A percentile compares a stretch with the other conserved stretches of the same genome.
These are phyloP conservation scores for Bellardia pandia DNA, from an alignment of 2,888 invertebrate genomes.

Conservation along the genomic window DNA sequence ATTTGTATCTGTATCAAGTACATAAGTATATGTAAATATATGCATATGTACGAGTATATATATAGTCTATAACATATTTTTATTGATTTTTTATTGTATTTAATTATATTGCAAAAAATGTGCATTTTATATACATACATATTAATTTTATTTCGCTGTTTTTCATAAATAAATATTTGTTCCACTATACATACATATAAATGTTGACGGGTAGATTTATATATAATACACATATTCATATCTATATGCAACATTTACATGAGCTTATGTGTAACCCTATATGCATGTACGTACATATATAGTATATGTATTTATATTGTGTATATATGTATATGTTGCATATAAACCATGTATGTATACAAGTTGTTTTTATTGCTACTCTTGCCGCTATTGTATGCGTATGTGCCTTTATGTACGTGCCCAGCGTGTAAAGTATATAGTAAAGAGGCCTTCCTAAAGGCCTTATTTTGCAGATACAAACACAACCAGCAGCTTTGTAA, in stretches of 20 bases:
- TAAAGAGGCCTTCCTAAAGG: too few relatives aligned
- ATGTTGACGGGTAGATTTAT: not conserved
- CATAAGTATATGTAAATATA: too few relatives aligned
- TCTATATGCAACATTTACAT: slow-evolving; percentile 31
- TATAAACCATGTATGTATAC: slow-evolving; percentile 19
- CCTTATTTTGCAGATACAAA: too few relatives aligned
- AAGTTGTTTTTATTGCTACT: slow-evolving; percentile 29
- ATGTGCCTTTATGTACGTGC: not conserved
- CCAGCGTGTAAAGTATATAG: too few relatives aligned
- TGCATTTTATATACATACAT: slow-evolving; percentile 3
- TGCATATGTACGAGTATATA: not conserved
- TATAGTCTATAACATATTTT: slow-evolving; percentile 3
- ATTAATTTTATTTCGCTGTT: slow-evolving; percentile 30
- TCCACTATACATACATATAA: not conserved
- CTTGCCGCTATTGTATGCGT: slow-evolving; percentile 12
- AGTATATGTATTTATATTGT: not conserved
- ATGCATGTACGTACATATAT: not conserved
- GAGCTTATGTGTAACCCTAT: not conserved
- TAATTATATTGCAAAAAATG: slow-evolving; percentile 46
- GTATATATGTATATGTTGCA: not conserved
- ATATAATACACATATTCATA: not conserved
- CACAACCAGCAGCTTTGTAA: too few relatives aligned
- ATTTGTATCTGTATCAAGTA: not conserved
- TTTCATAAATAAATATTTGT: slow-evolving; percentile 18
- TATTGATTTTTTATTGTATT: slow-evolving; percentile 57